Percentiles rank a stretch among this genome's conserved stretches.
Conservation (phyloP, 2,113 vertebrate genomes). For the Pygathrix nemaeus region DNA sequence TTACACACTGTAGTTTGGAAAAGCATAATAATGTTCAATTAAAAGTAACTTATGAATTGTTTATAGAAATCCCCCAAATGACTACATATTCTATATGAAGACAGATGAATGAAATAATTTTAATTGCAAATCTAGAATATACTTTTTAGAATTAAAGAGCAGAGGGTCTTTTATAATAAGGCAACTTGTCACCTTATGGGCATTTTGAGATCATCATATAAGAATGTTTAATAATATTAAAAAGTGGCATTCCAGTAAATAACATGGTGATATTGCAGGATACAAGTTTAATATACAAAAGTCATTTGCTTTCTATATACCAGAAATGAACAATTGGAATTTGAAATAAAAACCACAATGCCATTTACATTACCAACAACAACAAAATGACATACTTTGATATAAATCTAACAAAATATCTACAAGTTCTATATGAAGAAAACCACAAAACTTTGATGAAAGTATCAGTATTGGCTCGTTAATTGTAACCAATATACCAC, state of each 20-base stretch:
- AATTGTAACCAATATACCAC: neutral
- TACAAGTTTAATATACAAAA: neutral
- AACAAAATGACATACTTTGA: neutral
- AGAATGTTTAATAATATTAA: neutral
- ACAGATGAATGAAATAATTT: neutral
- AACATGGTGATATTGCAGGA: neutral
- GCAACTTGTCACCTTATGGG: neutral
- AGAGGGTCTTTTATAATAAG: neutral
- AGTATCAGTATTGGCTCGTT: neutral
- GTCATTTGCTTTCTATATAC: neutral
- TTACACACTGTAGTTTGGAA: neutral
- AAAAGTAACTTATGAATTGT: neutral
- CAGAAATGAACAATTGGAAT: neutral
- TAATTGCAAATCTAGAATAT: neutral
- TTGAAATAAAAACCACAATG: neutral
- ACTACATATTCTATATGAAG: neutral
- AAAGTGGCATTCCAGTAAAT: neutral
- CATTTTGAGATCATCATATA: neutral
- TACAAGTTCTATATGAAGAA: neutral
- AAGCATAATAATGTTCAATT: neutral
- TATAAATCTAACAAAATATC: neutral
- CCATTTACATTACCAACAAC: neutral
- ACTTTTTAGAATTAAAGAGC: neutral
- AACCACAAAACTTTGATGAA: neutral
- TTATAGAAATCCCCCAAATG: neutral